Conservation (phyloP, 2,888 invertebrate genomes). For the Augiades crinisus region DNA sequence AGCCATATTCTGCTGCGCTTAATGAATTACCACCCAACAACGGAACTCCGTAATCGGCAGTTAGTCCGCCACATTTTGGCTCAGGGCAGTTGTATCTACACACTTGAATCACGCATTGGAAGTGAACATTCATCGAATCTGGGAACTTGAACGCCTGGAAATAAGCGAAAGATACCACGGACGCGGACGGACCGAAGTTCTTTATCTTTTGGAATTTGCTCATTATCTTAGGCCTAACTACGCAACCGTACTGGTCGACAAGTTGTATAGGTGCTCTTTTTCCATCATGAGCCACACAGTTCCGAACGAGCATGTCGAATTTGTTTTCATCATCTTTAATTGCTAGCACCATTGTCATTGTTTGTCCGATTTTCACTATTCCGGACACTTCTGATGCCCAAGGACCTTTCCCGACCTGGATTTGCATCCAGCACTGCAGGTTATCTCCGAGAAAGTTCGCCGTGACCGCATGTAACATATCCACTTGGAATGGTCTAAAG, state of each 20-base stretch:
- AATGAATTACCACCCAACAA: slow-evolving; percentile 83
- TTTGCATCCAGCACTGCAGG: slow-evolving; percentile 98
- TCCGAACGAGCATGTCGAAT: slow-evolving; percentile 96
- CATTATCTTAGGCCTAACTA: slow-evolving; percentile 97
- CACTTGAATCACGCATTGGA: slow-evolving; percentile 97
- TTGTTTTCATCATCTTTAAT: slow-evolving; percentile 98
- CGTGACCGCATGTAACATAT: slow-evolving; percentile 96
- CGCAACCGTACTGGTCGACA: slow-evolving; percentile 96
- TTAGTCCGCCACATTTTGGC: slow-evolving; percentile 90
- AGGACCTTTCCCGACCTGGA: slow-evolving; percentile 97
- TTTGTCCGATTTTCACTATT: slow-evolving; percentile 97
- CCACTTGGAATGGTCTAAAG: slow-evolving; percentile 97
- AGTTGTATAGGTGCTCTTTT: slow-evolving; percentile 96
- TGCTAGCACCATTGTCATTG: slow-evolving; percentile 98
- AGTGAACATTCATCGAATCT: slow-evolving; percentile 98
- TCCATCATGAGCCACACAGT: slow-evolving; percentile 97
- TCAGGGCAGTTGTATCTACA: slow-evolving; percentile 96
- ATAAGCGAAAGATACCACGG: slow-evolving; percentile 96
- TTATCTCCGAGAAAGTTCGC: slow-evolving; percentile 98
- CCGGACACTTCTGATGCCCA: slow-evolving; percentile 99
- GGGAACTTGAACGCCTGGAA: slow-evolving; percentile 99
- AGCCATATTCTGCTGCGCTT: slow-evolving; percentile 84
- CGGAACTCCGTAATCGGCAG: slow-evolving; percentile 86
- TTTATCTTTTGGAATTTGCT: slow-evolving; percentile 97
- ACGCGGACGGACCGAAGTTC: slow-evolving; percentile 96